phyloP scores from a whole-genome alignment of 2,113 vertebrate species.

The Shinisaurus crocodilurus region DNA sequence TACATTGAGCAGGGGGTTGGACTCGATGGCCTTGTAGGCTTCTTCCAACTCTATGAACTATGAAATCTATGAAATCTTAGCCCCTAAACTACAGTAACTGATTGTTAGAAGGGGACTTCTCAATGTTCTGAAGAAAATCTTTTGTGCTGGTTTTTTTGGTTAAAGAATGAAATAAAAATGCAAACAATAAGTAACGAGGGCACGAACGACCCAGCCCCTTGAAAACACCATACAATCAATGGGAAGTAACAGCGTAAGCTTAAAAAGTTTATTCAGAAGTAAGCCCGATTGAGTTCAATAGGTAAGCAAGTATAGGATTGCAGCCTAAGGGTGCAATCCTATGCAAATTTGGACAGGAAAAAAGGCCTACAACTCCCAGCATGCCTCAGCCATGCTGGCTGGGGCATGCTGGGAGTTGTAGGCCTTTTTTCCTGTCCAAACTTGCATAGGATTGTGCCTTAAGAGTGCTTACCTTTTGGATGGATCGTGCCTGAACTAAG shows the following conservation, averaged over 20 bases:
- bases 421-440: no score
- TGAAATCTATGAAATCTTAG: no score
- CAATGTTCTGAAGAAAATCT: not conserved
- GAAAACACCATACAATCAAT: not conserved
- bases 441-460: no score
- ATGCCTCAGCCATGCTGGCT: no score
- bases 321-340: not conserved
- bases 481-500: not conserved
- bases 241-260: not conserved
- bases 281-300: not conserved
- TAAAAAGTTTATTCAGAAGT: not conserved
- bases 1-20: no score
- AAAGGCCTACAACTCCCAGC: no score
- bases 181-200: not conserved
- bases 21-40: no score
- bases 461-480: no score
- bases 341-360: no score
- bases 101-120: not conserved
- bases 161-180: not conserved
- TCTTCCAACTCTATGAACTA: no score
- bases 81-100: not conserved
- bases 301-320: not conserved
- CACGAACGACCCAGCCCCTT: not conserved
- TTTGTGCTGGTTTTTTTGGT: not conserved
- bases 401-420: no score